phyloP scores from a whole-genome alignment of 2,797 vertebrate species.

The Rhinogobio ventralis region DNA sequence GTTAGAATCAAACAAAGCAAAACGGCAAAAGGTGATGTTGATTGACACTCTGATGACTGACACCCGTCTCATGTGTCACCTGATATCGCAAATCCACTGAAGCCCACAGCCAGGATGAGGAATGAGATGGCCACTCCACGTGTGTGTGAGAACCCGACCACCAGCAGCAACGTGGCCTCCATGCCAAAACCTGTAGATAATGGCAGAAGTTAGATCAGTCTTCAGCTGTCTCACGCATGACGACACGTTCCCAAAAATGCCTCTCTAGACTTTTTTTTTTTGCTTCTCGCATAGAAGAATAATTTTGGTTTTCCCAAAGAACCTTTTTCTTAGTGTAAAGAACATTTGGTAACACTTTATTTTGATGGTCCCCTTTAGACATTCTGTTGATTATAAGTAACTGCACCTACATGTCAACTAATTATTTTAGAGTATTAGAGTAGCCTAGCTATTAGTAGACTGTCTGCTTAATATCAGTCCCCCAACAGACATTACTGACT shows the following conservation, averaged over 20 bases:
- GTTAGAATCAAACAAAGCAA: background rate
- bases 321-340: background rate
- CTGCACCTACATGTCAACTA: too few species aligned
- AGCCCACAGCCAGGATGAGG: conserved; percentile 94
- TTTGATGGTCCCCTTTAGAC: background rate
- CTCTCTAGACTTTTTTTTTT: background rate
- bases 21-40: background rate
- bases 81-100: conserved; percentile 98
- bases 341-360: background rate
- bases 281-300: background rate
- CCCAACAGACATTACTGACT: too few species aligned
- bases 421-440: too few species aligned
- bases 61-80: conserved; percentile 74
- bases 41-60: conserved; percentile 14
- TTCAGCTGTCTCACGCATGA: background rate
- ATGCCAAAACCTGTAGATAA: conserved; percentile 91
- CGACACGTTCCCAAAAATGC: background rate
- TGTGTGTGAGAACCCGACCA: conserved; percentile 97
- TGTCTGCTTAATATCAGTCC: too few species aligned
- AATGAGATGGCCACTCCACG: conserved; percentile 93
- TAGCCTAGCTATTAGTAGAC: too few species aligned
- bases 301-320: background rate
- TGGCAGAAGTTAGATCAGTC: background rate
- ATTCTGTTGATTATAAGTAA: too few species aligned
- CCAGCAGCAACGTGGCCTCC: conserved; percentile 94